These are phyloP conservation scores for Pelvicachromis taeniatus DNA, from an alignment of 2,113 vertebrate species.

Conservation along the genomic window DNA sequence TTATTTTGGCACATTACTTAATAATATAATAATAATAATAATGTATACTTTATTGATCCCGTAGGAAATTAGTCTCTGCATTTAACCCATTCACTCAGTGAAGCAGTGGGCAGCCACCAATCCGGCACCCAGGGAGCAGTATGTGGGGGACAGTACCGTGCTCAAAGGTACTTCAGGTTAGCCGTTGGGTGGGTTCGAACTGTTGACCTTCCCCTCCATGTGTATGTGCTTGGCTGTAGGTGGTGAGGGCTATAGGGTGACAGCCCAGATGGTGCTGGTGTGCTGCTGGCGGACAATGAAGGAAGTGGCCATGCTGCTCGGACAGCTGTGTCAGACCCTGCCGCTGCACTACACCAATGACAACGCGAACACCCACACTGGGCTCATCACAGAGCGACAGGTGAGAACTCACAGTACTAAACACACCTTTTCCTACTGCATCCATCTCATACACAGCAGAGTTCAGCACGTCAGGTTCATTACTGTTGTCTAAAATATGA, in stretches of 20 bases:
- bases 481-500: background rate
- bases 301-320: slow-evolving; percentile 90
- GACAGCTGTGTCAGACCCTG: slow-evolving; percentile 85
- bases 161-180: too few relatives aligned
- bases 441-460: background rate
- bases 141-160: too few relatives aligned
- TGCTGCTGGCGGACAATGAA: slow-evolving; percentile 99
- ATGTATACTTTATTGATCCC: too few relatives aligned
- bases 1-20: background rate
- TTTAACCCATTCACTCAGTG: too few relatives aligned
- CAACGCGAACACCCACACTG: slow-evolving; percentile 29
- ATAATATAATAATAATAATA: too few relatives aligned
- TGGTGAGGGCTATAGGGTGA: slow-evolving; percentile 80
- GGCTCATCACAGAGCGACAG: slow-evolving; percentile 83
- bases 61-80: too few relatives aligned
- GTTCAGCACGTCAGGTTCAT: background rate
- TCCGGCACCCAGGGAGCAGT: too few relatives aligned
- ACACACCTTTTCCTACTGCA: background rate
- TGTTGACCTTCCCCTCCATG: background rate
- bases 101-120: too few relatives aligned
- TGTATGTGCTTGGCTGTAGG: slow-evolving; percentile 36
- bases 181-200: too few relatives aligned
- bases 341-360: slow-evolving; percentile 60
- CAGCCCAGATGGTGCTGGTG: slow-evolving; percentile 93
- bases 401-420: slow-evolving; percentile 55